Conservation (phyloP, 2,888 invertebrate genomes). For the Calliphora vomitoria region DNA sequence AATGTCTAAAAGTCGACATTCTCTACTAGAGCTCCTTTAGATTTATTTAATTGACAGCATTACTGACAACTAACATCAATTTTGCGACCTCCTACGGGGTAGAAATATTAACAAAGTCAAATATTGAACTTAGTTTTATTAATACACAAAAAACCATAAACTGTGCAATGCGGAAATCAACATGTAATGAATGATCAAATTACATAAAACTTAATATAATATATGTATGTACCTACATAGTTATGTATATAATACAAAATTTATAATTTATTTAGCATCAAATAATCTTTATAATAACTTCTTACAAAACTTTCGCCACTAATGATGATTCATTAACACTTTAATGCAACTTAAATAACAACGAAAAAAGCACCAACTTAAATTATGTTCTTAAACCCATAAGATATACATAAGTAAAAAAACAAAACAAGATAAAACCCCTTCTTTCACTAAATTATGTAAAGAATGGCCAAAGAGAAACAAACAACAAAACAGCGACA, state of each 20-base stretch:
- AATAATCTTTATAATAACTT: no score
- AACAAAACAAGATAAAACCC: neutral
- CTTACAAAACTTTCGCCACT: constrained; percentile 51
- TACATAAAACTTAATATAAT: constrained; percentile 38
- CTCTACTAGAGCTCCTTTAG: no score
- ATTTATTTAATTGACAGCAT: no score
- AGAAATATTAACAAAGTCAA: no score
- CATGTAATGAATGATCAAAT: constrained; percentile 44
- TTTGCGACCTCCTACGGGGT: no score
- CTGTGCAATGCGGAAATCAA: constrained; percentile 56
- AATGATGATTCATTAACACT: constrained; percentile 74
- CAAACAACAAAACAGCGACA: constrained; percentile 63
- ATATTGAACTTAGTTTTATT: no score
- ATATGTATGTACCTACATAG: neutral
- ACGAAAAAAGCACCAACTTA: constrained; percentile 1
- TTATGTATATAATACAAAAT: neutral
- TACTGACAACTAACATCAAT: no score
- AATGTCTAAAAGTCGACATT: no score
- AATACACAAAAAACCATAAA: no score
- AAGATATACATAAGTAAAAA: neutral
- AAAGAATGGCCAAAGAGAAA: constrained; percentile 32
- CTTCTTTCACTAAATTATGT: constrained; percentile 20
- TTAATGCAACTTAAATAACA: constrained; percentile 37
- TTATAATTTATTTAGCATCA: no score
- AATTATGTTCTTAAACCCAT: constrained; percentile 29